Base-by-base conservation (phyloP, 2,888 invertebrate species). In the Monoplex corrugatus region DNA sequence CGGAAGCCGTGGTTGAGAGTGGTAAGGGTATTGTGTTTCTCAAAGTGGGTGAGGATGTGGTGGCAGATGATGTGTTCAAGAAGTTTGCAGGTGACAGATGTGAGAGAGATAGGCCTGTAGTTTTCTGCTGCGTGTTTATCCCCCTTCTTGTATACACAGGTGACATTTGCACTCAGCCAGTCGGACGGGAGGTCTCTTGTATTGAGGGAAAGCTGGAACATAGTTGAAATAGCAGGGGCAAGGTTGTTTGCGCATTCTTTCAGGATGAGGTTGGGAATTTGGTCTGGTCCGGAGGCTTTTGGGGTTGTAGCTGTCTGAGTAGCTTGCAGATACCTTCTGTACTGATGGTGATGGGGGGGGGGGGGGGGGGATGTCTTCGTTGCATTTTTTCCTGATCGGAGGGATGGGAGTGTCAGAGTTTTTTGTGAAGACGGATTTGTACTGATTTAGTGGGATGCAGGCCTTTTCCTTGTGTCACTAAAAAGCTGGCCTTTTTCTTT, bases 131-230 rank as follows among this genome's bases (percentile, higher is more conserved):
- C 28, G 63, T 90, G 89, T 38, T 63, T 68, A 35, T 91, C 90
- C 45, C 90, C 92, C 68, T 91, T 91, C 86, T 89, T 91, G 75
- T 86, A 91, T 5, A 91, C 82, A 72, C 83, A 57, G 32, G 90
- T 84, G 23, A 91, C 82, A 85, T 90, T 89, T 44, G 89, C 90
- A 38, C 63, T 90, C 40, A 84, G 43, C 91, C 90, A 91, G 83
- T 90, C 91, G 28, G 40, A 35, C 28, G 90, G 87, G 68, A 90
- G 88, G 72, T 40, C 35, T 32, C 23, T n/a, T 68, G 63, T 68
- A 28, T 68, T 10, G 19, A 68, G 63, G 63, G 63, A 68, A 68
- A 68, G 63, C 63, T 68, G 63, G 63, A 68, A 68, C 63, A 68
- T 68, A 68, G 63, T 68, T 68, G 63, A 68, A 68, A 68, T 68